Conservation (phyloP, 2,797 vertebrate species). For the Sarcophilus harrisii region DNA sequence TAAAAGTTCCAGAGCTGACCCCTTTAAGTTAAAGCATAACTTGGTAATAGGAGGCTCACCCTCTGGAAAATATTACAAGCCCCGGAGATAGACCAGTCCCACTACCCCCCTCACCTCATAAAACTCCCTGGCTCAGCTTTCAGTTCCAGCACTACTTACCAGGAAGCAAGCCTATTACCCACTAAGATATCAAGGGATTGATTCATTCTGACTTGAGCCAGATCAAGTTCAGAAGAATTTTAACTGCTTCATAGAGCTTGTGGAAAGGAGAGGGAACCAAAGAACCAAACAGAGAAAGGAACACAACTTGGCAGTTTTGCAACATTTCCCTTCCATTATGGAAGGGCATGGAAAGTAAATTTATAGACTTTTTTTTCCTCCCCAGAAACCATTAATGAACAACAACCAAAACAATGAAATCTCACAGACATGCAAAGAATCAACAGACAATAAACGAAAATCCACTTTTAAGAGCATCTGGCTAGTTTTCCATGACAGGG, state of each 20-base stretch:
- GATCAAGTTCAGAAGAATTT: constrained; percentile 53
- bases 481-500: constrained; percentile 33
- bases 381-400: constrained; percentile 22
- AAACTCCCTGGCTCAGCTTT: constrained; percentile 12
- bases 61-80: constrained; percentile 40
- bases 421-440: not conserved
- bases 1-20: constrained; percentile 30
- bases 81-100: not conserved
- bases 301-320: constrained; percentile 4
- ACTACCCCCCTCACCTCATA: not conserved
- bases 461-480: constrained; percentile 39
- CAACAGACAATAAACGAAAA: constrained; percentile 18
- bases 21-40: constrained; percentile 27
- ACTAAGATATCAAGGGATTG: constrained; percentile 55
- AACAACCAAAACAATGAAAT: not conserved
- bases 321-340: constrained; percentile 12
- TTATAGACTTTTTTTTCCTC: not conserved
- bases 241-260: constrained; percentile 55
- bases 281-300: constrained; percentile 44
- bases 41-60: constrained; percentile 19
- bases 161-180: constrained; percentile 39
- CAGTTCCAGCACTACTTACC: constrained; percentile 17
- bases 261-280: constrained; percentile 44
- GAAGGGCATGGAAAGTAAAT: not conserved
- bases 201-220: constrained; percentile 58